phyloP scores from a whole-genome alignment of 1,140 invertebrate genomes.

The Monomorium pharaonis region DNA sequence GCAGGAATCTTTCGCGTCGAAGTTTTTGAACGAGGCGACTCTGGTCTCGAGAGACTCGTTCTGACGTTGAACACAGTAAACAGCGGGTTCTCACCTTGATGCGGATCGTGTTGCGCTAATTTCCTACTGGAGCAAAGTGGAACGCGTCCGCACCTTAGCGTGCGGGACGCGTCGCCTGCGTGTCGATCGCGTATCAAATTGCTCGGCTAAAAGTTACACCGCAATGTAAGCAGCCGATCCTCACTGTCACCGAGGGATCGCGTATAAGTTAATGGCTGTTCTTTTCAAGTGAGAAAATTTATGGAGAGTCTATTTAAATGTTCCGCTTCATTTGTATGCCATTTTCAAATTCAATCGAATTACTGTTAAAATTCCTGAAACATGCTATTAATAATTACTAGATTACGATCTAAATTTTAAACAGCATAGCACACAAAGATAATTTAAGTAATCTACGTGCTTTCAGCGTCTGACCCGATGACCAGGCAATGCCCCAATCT shows the following conservation, averaged over 20 bases:
- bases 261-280: slow-evolving; percentile 27
- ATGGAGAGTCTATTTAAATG: neutral
- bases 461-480: slow-evolving; percentile 80
- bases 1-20: slow-evolving; percentile 27
- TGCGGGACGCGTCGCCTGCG: slow-evolving; percentile 32
- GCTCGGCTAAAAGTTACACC: slow-evolving; percentile 56
- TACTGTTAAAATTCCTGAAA: neutral
- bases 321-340: neutral
- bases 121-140: slow-evolving; percentile 29
- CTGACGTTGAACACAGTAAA: neutral
- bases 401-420: neutral
- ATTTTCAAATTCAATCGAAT: neutral
- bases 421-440: neutral
- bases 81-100: neutral
- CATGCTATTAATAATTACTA: neutral
- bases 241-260: neutral
- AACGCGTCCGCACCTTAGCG: slow-evolving; percentile 20
- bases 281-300: neutral
- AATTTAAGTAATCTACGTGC: neutral
- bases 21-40: neutral
- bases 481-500: slow-evolving; percentile 80
- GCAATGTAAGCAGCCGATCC: slow-evolving; percentile 43
- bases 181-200: slow-evolving; percentile 58
- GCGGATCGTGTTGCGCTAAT: slow-evolving; percentile 54
- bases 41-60: neutral